Evolutionary conservation across 2,888 invertebrate species (phyloP).

Genomic region (Girardia tigrina): DNA sequence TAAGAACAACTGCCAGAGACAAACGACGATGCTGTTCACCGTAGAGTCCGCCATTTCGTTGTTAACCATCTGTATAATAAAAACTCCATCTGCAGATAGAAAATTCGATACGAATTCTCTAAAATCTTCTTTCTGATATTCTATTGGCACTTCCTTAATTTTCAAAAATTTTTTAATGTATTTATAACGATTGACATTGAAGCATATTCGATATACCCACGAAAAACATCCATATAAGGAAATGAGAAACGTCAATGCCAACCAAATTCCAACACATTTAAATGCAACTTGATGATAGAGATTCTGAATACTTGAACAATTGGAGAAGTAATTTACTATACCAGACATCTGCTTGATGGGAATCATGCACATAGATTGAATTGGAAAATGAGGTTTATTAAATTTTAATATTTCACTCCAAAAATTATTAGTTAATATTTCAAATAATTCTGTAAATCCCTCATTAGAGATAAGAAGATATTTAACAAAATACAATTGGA

Average conservation of each 20-base stretch:
- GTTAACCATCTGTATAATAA: background rate
- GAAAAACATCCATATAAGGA: background rate
- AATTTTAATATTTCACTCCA: background rate
- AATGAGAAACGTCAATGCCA: background rate
- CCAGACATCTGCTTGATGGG: no score
- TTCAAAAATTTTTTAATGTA: background rate
- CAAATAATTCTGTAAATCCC: background rate
- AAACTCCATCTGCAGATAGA: background rate
- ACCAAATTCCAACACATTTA: background rate
- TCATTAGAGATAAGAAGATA: background rate
- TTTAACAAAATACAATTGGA: background rate
- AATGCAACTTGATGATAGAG: background rate
- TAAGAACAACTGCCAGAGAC: no score
- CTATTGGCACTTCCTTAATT: background rate
- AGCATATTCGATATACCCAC: background rate
- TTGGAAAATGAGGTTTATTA: background rate
- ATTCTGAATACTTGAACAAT: background rate
- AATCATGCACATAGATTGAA: background rate
- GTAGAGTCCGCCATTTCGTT: background rate
- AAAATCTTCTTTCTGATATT: background rate
- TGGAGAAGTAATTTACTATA: background rate
- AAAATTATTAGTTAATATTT: background rate
- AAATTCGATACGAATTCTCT: background rate
- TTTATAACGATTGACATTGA: background rate
- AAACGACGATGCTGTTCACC: background rate